These are phyloP conservation scores for Hephaestus fuliginosus DNA, from an alignment of 2,797 vertebrate species.

Conservation along the genomic window DNA sequence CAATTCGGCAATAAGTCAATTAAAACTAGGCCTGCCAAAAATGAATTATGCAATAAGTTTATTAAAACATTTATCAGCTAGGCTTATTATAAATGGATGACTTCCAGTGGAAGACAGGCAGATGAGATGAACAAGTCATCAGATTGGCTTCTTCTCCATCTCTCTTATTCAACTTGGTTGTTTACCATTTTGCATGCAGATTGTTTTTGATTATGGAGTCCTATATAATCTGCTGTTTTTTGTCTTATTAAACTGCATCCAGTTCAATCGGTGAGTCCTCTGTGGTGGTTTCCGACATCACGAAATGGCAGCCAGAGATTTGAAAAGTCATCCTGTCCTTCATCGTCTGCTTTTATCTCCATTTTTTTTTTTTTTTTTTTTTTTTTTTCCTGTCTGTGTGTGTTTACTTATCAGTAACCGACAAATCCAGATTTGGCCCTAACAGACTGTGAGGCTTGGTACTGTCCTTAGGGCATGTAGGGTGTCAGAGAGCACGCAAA, in stretches of 20 bases:
- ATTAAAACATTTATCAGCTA: constrained; percentile 91
- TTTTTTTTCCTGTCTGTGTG: constrained; percentile 41
- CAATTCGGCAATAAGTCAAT: constrained; percentile 88
- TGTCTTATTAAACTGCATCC: constrained; percentile 60
- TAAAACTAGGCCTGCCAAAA: constrained; percentile 86
- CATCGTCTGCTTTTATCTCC: constrained; percentile 78
- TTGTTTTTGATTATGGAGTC: constrained; percentile 76
- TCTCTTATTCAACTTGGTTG: constrained; percentile 79
- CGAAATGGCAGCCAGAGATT: constrained; percentile 71
- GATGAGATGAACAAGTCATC: constrained; percentile 85
- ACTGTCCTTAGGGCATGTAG: constrained; percentile 71
- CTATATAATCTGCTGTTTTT: constrained; percentile 62
- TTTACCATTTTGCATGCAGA: constrained; percentile 83
- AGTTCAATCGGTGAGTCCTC: constrained; percentile 21
- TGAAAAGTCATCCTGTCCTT: constrained; percentile 80
- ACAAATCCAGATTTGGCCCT: constrained; percentile 83
- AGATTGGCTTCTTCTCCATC: constrained; percentile 76
- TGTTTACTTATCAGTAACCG: constrained; percentile 80
- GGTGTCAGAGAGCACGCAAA: constrained; percentile 78
- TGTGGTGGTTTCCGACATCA: constrained; percentile 59
- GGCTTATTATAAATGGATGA: constrained; percentile 89
- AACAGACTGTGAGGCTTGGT: constrained; percentile 69
- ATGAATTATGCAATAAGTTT: constrained; percentile 89
- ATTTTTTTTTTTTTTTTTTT: constrained; percentile 35
- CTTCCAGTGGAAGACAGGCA: constrained; percentile 84